Percentiles rank a stretch among this genome's conserved stretches.
Conservation (phyloP, 30 jellyfish, hydroid and myxozoan species). For the Catostylus mosaicus region DNA sequence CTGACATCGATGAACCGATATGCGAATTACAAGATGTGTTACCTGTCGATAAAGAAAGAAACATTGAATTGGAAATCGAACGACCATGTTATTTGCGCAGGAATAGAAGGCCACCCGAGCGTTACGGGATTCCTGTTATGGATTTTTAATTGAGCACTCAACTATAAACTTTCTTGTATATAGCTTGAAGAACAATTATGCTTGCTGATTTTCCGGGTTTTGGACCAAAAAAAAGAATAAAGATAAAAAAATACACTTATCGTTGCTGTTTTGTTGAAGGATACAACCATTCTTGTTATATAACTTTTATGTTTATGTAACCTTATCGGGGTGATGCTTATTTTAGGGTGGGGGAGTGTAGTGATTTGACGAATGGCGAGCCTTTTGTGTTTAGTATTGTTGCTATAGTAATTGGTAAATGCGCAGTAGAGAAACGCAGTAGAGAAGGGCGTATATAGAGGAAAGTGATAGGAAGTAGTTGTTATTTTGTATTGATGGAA, state of each 20-base stretch:
- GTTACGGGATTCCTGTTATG: conserved; percentile 2
- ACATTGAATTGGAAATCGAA: background rate
- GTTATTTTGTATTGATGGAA: no score
- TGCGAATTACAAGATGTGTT: background rate
- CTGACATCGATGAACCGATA: background rate
- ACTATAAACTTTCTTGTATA: background rate
- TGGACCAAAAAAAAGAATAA: background rate
- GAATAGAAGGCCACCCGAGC: conserved; percentile 4
- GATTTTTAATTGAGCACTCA: background rate
- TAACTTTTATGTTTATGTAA: no score
- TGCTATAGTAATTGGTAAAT: no score
- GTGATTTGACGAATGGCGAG: no score
- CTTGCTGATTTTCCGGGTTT: background rate
- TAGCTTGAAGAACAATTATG: background rate
- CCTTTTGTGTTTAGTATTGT: no score
- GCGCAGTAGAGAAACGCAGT: no score
- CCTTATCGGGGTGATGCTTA: background rate
- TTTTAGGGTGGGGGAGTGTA: background rate
- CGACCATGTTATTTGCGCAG: background rate
- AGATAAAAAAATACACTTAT: background rate
- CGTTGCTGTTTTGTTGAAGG: background rate
- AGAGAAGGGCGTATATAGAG: no score
- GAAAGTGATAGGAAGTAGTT: no score
- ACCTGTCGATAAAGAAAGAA: background rate
- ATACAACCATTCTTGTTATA: background rate